phyloP scores from a whole-genome alignment of 2,797 vertebrate genomes.

The Crenuchus spilurus region DNA sequence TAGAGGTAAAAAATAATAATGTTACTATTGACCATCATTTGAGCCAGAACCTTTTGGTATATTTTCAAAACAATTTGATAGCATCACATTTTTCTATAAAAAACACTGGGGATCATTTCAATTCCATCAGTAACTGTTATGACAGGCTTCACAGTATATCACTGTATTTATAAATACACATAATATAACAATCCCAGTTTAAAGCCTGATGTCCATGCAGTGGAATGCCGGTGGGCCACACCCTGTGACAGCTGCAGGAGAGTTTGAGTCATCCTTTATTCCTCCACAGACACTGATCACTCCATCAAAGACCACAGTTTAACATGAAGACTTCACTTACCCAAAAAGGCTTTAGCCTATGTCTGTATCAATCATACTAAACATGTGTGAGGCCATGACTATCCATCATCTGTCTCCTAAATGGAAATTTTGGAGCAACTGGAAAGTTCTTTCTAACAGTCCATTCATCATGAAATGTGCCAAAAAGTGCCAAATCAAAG shows the following conservation, averaged over 20 bases:
- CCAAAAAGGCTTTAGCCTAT: background rate
- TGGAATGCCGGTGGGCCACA: background rate
- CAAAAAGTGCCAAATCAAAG: no score
- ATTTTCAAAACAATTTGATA: no score
- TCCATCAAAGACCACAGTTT: constrained; percentile 8
- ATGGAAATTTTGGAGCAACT: no score
- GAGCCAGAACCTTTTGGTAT: no score
- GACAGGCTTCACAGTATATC: background rate
- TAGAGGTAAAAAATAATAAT: no score
- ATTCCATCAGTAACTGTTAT: no score
- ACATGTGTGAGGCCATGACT: background rate
- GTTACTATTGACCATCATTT: no score
- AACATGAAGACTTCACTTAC: constrained; percentile 28
- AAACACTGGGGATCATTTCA: no score
- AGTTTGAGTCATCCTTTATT: constrained; percentile 27
- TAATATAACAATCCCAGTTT: background rate
- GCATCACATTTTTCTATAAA: no score
- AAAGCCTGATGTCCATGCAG: background rate
- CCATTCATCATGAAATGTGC: no score
- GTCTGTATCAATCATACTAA: background rate
- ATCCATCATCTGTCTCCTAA: no score
- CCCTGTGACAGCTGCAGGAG: constrained; percentile 21
- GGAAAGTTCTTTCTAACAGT: no score
- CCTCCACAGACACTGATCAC: constrained; percentile 2
- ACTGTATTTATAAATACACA: background rate